Percentiles rank a stretch among this genome's conserved stretches.
Evolutionary conservation across 2,113 vertebrate genomes (phyloP).

Genomic region (Pollimyrus isidori): DNA sequence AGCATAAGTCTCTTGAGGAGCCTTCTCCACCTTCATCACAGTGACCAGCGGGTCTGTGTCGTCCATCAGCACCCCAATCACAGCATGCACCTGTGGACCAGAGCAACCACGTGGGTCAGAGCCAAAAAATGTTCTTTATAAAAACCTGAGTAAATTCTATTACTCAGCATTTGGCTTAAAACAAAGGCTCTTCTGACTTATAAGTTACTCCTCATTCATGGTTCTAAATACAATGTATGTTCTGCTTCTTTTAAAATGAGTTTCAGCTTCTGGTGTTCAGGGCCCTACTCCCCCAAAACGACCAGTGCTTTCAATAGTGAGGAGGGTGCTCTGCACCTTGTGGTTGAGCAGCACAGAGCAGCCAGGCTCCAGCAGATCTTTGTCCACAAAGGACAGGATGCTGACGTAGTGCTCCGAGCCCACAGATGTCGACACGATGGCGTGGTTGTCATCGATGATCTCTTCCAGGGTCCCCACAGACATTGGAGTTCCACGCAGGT

Average conservation of each 20-base stretch:
- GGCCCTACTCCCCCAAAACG: not conserved
- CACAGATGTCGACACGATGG: conserved; percentile 93
- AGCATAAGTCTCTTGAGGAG: conserved; percentile 91
- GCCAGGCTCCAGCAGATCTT: conserved; percentile 90
- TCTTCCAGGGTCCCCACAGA: conserved; percentile 95
- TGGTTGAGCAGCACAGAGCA: conserved; percentile 97
- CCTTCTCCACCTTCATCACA: conserved; percentile 98
- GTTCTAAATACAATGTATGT: not conserved
- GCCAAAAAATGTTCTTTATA: not conserved
- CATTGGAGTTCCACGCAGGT: conserved; percentile 92
- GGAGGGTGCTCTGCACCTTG: conserved; percentile 61
- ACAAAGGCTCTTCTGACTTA: not conserved
- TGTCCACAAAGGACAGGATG: conserved; percentile 96
- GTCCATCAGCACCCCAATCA: conserved; percentile 95
- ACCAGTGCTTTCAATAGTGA: too few relatives aligned
- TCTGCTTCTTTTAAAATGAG: not conserved
- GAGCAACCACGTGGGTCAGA: not conserved
- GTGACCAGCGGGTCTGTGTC: conserved; percentile 95
- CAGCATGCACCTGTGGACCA: conserved; percentile 78
- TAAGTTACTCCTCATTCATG: not conserved
- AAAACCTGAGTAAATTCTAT: not conserved
- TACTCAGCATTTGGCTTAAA: not conserved
- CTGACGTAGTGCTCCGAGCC: conserved; percentile 97
- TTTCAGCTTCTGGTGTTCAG: not conserved
- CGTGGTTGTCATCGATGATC: conserved; percentile 97